Evolutionary conservation across 1,140 invertebrate species (phyloP).

Genomic region (Drosophila yakuba): DNA sequence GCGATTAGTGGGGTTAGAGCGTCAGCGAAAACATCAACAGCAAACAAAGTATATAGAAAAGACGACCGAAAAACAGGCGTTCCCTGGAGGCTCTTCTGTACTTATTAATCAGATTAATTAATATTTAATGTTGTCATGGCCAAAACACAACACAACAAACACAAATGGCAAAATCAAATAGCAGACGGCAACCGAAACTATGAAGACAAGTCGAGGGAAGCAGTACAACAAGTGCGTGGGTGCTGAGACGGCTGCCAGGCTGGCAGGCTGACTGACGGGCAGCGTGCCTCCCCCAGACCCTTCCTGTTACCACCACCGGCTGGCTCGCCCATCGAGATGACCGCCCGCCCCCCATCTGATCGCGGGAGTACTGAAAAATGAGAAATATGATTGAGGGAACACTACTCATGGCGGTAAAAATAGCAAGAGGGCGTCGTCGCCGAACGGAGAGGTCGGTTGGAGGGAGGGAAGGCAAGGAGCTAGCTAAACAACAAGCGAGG

Average conservation of each 20-base stretch:
- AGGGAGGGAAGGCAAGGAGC: slow-evolving; percentile 14
- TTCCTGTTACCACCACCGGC: background rate
- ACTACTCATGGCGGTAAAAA: slow-evolving; percentile 75
- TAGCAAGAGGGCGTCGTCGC: slow-evolving; percentile 52
- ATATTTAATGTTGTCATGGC: slow-evolving; percentile 82
- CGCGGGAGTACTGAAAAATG: slow-evolving; percentile 63
- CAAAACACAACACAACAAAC: slow-evolving; percentile 45
- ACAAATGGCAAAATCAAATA: slow-evolving; percentile 48
- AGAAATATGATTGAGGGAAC: slow-evolving; percentile 80
- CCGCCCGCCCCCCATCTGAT: slow-evolving; percentile 4
- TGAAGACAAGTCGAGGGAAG: slow-evolving; percentile 35
- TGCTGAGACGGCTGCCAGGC: slow-evolving; percentile 27
- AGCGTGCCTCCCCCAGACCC: slow-evolving; percentile 20
- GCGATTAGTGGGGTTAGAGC: slow-evolving; percentile 68
- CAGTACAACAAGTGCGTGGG: slow-evolving; percentile 65
- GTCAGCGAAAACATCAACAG: slow-evolving; percentile 44
- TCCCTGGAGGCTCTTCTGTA: slow-evolving; percentile 44
- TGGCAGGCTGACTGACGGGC: slow-evolving; percentile 43
- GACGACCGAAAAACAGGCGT: slow-evolving; percentile 2
- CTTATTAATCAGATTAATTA: slow-evolving; percentile 76
- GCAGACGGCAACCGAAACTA: slow-evolving; percentile 60
- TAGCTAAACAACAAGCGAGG: slow-evolving; percentile 41
- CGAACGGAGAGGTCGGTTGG: slow-evolving; percentile 10
- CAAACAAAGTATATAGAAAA: slow-evolving; percentile 8
- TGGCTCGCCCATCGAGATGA: background rate